Evolutionary conservation across 2,888 invertebrate species (phyloP).

Genomic region (Athalia cordata): DNA sequence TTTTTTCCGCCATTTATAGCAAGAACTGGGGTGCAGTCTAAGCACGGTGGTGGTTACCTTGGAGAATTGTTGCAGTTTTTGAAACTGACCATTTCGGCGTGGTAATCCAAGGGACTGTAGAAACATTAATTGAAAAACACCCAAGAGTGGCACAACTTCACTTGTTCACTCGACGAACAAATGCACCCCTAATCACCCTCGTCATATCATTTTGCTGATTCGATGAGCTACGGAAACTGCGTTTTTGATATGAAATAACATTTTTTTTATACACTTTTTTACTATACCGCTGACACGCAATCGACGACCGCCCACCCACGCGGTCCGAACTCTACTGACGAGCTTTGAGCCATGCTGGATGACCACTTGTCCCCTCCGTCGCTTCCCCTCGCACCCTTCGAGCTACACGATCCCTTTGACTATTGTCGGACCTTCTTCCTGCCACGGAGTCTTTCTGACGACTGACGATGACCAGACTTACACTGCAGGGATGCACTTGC

Average conservation of each 20-base stretch:
- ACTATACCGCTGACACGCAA: not conserved
- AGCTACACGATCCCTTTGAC: not conserved
- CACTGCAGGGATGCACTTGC: constrained; percentile 32
- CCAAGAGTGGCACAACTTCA: not conserved
- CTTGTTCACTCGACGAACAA: constrained; percentile 7
- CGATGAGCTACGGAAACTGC: not conserved
- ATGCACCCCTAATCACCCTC: not conserved
- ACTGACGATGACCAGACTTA: constrained; percentile 16
- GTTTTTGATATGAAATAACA: not conserved
- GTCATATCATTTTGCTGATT: no score
- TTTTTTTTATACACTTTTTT: not conserved
- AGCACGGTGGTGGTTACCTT: constrained; percentile 11
- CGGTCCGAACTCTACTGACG: constrained; percentile 65
- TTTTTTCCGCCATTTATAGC: not conserved
- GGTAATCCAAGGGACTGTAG: constrained; percentile 1
- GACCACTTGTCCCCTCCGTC: constrained; percentile 52
- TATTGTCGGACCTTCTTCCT: constrained; percentile 8
- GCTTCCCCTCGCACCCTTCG: constrained; percentile 3
- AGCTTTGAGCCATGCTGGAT: constrained; percentile 58
- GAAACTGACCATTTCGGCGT: constrained; percentile 35
- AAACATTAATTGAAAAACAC: no score
- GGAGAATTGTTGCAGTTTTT: constrained; percentile 23
- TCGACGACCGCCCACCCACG: constrained; percentile 53
- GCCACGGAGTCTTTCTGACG: constrained; percentile 32
- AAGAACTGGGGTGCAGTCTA: not conserved